These are phyloP conservation scores for Pristionchus maxplancki DNA, from an alignment of 2,888 invertebrate genomes.

Conservation along the genomic window DNA sequence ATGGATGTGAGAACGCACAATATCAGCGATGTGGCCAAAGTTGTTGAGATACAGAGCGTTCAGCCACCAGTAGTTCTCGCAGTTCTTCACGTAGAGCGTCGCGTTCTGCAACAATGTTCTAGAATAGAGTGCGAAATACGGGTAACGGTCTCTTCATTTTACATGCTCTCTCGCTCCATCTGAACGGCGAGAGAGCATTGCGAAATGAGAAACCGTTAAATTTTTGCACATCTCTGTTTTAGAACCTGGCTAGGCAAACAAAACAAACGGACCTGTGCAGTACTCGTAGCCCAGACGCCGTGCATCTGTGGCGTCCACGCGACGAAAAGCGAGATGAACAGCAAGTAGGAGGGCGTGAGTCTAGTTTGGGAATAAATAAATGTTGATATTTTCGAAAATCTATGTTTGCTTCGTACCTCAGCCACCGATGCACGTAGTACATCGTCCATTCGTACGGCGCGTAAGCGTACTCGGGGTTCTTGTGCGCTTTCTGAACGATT, in stretches of 20 bases:
- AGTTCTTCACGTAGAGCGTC: not conserved
- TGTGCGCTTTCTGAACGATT: not conserved
- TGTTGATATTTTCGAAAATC: no score
- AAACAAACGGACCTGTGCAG: not conserved
- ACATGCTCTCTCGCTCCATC: no score
- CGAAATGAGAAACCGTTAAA: no score
- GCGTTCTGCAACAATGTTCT: not conserved
- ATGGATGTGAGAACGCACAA: not conserved
- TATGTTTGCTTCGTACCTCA: no score
- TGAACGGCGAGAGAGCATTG: no score
- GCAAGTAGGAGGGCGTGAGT: not conserved
- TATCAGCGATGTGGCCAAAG: not conserved
- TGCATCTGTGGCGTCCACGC: slow-evolving; percentile 32
- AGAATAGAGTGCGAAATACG: no score
- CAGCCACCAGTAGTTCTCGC: slow-evolving; percentile 37
- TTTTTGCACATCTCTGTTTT: no score
- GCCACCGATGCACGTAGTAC: slow-evolving; percentile 33
- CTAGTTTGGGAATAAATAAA: no score
- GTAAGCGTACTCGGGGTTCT: not conserved
- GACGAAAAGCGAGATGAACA: slow-evolving; percentile 15
- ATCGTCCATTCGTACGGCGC: not conserved
- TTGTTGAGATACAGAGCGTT: slow-evolving; percentile 31
- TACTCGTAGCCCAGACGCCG: not conserved
- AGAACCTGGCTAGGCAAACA: no score
- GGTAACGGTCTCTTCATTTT: no score